Evolutionary conservation across 2,113 vertebrate species (phyloP).

Genomic region (Elgaria multicarinata): DNA sequence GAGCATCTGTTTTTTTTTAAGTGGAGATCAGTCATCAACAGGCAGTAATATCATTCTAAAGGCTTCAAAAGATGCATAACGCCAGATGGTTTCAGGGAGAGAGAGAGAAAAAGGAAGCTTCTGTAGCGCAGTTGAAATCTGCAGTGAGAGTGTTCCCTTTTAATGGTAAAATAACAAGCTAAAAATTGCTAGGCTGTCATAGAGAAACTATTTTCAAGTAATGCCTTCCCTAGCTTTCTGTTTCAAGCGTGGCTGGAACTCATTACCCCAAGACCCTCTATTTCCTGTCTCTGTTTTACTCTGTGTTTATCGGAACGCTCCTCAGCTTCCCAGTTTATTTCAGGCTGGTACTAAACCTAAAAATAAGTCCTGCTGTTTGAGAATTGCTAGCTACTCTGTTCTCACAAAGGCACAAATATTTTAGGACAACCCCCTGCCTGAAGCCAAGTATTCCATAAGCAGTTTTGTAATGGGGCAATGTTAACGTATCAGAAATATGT

Average conservation of each 20-base stretch:
- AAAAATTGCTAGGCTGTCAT: slow-evolving; percentile 81
- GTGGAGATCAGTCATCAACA: slow-evolving; percentile 66
- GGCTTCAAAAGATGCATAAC: slow-evolving; percentile 71
- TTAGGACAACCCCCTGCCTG: slow-evolving; percentile 16
- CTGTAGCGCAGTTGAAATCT: slow-evolving; percentile 60
- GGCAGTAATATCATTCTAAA: slow-evolving; percentile 72
- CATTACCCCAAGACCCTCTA: slow-evolving; percentile 82
- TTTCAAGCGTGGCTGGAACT: slow-evolving; percentile 84
- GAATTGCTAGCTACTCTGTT: slow-evolving; percentile 67
- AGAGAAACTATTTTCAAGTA: slow-evolving; percentile 81
- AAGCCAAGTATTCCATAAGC: slow-evolving; percentile 51
- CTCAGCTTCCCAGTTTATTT: slow-evolving; percentile 79
- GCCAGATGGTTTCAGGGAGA: slow-evolving; percentile 75
- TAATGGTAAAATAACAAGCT: slow-evolving; percentile 68
- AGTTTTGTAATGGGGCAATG: slow-evolving; percentile 38
- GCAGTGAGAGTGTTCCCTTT: slow-evolving; percentile 69
- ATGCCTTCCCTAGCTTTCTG: slow-evolving; percentile 76
- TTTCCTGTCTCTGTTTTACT: slow-evolving; percentile 81
- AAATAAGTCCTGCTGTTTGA: slow-evolving; percentile 75
- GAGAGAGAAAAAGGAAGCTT: slow-evolving; percentile 51
- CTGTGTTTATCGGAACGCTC: slow-evolving; percentile 72
- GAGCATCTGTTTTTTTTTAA: slow-evolving; percentile 84
- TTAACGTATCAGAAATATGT: slow-evolving; percentile 42
- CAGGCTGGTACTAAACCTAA: slow-evolving; percentile 77
- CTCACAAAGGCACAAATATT: slow-evolving; percentile 65